phyloP scores from a whole-genome alignment of 2,797 vertebrate species.

The Cynopterus sphinx region DNA sequence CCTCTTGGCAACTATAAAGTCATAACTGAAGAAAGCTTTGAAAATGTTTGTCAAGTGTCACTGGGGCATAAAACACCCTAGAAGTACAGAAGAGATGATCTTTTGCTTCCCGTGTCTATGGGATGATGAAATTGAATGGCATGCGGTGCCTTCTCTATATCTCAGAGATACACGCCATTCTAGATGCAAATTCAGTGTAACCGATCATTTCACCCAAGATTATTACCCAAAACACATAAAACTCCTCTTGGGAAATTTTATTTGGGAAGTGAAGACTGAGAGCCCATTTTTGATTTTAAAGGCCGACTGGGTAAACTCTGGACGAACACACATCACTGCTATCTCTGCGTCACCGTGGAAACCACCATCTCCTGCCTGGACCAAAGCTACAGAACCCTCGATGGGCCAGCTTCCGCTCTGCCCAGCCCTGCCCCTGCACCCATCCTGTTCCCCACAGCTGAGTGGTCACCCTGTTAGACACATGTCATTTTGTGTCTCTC shows the following conservation, averaged over 20 bases:
- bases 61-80: background rate
- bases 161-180: background rate
- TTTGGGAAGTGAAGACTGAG: background rate
- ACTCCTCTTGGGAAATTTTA: background rate
- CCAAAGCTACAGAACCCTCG: background rate
- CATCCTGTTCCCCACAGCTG: background rate
- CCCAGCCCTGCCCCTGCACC: background rate
- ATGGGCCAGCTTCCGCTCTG: background rate
- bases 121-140: background rate
- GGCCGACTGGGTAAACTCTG: background rate
- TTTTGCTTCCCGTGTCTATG: background rate
- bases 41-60: background rate
- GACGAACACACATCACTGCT: rapidly evolving
- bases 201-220: rapidly evolving
- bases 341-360: background rate
- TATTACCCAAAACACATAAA: background rate
- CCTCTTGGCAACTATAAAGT: background rate
- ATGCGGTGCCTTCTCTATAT: too few relatives aligned
- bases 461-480: background rate
- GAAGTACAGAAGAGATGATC: background rate
- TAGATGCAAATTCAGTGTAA: background rate
- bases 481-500: too few relatives aligned
- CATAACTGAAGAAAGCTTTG: background rate
- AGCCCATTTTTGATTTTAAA: background rate
- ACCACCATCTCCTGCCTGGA: background rate